Evolutionary conservation across 2,797 vertebrate species (phyloP), one percentile per base, ranked within the genome.

Genomic region (Mormyrus hasselquistii): DNA sequence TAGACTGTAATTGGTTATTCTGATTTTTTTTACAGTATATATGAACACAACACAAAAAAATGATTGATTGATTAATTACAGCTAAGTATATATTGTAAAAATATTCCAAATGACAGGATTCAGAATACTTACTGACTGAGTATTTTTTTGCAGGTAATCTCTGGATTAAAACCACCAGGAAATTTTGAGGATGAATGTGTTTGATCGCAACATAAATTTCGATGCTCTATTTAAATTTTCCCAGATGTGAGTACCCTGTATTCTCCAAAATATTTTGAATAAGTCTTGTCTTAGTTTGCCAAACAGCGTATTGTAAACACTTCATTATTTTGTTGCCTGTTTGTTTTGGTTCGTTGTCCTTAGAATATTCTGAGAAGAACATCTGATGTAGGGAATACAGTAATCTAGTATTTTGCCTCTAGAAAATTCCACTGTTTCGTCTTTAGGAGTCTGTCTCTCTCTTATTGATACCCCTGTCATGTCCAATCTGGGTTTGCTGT

Each of bases 131-230:
- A 29, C 12, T 73, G 69, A 76, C 69, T 76, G 69, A 41, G 14
- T 34, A 0, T 38, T 41, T 44, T 84, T 76, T 88, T 84, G 25
- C 85, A 83, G 53, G 44, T 52, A 84, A 83, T 22, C 49, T 89
- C 87, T 88, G 84, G 87, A 86, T 47, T 88, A 89, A 88, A 84
- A 83, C 82, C 88, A n/a, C 10, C 0, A 50, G 44, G 86, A 88
- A 0, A 90, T 34, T 90, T 89, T 90, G 93, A 96, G 29, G 90
- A 96, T 96, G 95, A 95, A 95, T 90, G 91, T 93, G 91, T 95
- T 96, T 87, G 95, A 96, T 90, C 95, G 95, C 91, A 95, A 90
- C 93, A 95, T 96, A 91, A 95, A 95, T 90, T 87, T 94, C 2
- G 94, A 96, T 3, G 92, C 95, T 0, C 91, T 96, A 90, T 92